Evolutionary conservation across 1,140 invertebrate species (phyloP), one percentile per base, ranked within the genome.

Genomic region (Drosophila aff.): DNA sequence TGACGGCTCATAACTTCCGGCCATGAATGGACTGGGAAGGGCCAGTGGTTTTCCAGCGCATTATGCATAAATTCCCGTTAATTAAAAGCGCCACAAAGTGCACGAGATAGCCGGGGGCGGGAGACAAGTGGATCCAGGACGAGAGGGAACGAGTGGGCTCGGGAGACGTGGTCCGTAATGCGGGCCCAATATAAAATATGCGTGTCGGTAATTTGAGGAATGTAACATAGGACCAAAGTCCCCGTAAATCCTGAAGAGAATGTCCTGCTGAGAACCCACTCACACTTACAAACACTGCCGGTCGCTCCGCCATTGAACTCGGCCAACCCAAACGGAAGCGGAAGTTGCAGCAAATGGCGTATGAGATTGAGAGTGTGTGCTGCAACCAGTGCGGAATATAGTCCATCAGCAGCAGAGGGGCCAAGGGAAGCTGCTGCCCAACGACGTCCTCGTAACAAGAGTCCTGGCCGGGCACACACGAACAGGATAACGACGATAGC

Each of bases 121-220:
- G 15, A 55, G 64, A 8, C 58, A 43, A 60, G 62, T 61, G 38
- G 59, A 41, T 47, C 43, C 46, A 38, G 36, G 36, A 9, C 26
- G 11, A 11, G 52, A 31, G 10, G 53, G 49, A 33, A 3, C 15
- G 59, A 53, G 73, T 40, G 47, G 31, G 47, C 61, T 55, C 36
- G 62, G 47, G 53, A 46, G 41, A 41, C 23, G 8, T 49, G 68
- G 59, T 46, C 72, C 81, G 72, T 87, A 87, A 87, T 87, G 83
- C 83, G 46, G 80, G 65, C 64, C 83, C 80, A 71, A 86, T 86
- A 87, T 87, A 87, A 87, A 87, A 82, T 87, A 87, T 89, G 85
- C 78, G 85, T 89, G 81, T 85, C 84, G 61, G 85, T 90, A 90
- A 89, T 89, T 89, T 89, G 85, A 89, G 79, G 85, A 90, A 89